These are phyloP conservation scores for Neoitamus cyanurus DNA, from an alignment of 2,888 invertebrate genomes.

Conservation along the genomic window DNA sequence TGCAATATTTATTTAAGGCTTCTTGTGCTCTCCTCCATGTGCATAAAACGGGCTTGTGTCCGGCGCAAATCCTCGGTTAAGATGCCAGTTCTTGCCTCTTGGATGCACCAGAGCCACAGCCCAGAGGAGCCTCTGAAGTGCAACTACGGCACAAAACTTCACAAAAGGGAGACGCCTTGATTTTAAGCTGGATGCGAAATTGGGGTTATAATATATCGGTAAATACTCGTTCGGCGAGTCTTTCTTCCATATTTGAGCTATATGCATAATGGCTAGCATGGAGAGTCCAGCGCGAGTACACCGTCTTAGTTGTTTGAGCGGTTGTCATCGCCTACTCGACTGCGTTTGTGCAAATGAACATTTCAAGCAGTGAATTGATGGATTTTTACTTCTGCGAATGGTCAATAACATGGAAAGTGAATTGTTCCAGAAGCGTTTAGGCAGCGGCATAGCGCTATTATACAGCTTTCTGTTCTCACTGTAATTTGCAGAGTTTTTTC, in stretches of 20 bases:
- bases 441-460: background rate
- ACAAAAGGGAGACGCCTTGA: conserved; percentile 20
- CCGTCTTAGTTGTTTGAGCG: background rate
- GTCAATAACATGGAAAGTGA: background rate
- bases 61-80: background rate
- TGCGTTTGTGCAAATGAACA: background rate
- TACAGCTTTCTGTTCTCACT: background rate
- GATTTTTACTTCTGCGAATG: background rate
- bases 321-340: background rate
- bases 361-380: background rate
- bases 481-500: background rate
- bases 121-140: background rate
- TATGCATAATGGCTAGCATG: conserved; percentile 3
- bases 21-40: background rate
- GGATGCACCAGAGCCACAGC: background rate
- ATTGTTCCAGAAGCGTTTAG: background rate
- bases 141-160: background rate
- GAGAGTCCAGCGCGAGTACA: background rate
- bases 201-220: conserved; percentile 16
- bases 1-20: conserved; percentile 24
- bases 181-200: conserved; percentile 2
- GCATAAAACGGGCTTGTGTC: background rate
- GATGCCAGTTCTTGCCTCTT: background rate
- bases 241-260: conserved; percentile 2
- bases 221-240: conserved; percentile 3